Conservation (phyloP, 2,797 vertebrate genomes). For the Clarias pachynema region DNA sequence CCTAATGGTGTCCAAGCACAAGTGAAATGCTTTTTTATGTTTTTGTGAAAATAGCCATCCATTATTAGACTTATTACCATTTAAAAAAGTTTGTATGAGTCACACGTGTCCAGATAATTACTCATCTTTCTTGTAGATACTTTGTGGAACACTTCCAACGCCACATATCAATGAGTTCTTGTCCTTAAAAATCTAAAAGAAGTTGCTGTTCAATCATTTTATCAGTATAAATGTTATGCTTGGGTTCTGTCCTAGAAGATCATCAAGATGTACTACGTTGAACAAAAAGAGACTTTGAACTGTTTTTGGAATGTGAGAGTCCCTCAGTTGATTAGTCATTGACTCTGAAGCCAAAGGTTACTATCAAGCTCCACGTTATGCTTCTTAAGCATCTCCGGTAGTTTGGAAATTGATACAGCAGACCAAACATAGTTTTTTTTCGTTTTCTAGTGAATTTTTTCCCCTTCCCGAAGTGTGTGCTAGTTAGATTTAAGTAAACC, state of each 20-base stretch:
- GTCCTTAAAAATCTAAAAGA: neutral
- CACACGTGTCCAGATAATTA: neutral
- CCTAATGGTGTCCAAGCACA: too few species aligned
- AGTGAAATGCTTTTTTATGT: too few species aligned
- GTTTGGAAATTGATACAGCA: neutral
- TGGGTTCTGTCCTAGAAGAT: neutral
- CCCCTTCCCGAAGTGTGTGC: neutral
- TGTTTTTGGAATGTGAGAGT: neutral
- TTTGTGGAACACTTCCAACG: slow-evolving; percentile 1
- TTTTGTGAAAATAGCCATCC: too few species aligned
- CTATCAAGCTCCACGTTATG: neutral
- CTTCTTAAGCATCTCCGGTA: neutral
- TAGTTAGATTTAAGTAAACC: neutral
- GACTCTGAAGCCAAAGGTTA: slow-evolving; percentile 59
- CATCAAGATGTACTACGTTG: slow-evolving; percentile 6
- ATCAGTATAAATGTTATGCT: neutral
- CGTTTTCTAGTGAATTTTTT: neutral
- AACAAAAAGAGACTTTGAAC: slow-evolving; percentile 35
- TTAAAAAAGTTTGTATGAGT: neutral
- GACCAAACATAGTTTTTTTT: neutral
- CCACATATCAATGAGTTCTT: neutral
- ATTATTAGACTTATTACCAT: neutral
- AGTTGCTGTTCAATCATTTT: neutral
- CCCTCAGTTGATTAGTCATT: slow-evolving; percentile 22
- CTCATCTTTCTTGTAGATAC: slow-evolving; percentile 3